Evolutionary conservation across 1,140 invertebrate species (phyloP).

Genomic region (Centruroides sculpturatus): DNA sequence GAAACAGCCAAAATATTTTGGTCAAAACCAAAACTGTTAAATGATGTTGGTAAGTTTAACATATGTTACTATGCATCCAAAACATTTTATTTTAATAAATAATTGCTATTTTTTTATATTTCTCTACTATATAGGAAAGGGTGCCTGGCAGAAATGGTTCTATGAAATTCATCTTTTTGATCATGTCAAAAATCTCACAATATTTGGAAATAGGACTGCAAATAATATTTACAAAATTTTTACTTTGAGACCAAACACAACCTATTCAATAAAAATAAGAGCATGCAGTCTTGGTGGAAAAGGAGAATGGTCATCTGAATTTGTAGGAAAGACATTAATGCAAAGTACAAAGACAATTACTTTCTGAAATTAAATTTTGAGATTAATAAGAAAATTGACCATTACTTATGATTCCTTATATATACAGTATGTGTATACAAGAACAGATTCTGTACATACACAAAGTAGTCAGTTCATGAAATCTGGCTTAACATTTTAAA

Average conservation of each 20-base stretch:
- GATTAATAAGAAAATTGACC: too few relatives aligned
- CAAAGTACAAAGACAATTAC: constrained; percentile 26
- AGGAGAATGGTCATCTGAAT: constrained; percentile 53
- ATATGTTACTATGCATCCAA: background rate
- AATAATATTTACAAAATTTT: too few relatives aligned
- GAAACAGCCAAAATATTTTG: constrained; percentile 51
- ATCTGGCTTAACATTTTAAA: too few relatives aligned
- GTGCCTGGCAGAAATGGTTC: constrained; percentile 68
- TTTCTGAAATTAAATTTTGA: too few relatives aligned
- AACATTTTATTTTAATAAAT: too few relatives aligned
- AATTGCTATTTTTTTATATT: too few relatives aligned
- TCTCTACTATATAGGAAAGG: constrained; percentile 22
- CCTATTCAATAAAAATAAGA: constrained; percentile 59
- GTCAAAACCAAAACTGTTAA: constrained; percentile 55
- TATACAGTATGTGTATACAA: too few relatives aligned
- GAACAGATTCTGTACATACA: too few relatives aligned
- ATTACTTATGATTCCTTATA: too few relatives aligned
- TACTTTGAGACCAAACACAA: constrained; percentile 47
- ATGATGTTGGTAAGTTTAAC: constrained; percentile 47
- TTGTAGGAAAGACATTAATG: constrained; percentile 36
- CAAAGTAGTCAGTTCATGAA: too few relatives aligned
- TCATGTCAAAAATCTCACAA: background rate
- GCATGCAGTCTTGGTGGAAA: constrained; percentile 55
- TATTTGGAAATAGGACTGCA: background rate
- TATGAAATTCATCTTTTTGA: constrained; percentile 58